A percentile compares a stretch with the other conserved stretches of the same genome.
Evolutionary conservation across 2,113 vertebrate species (phyloP).

Genomic region (Spheniscus mendiculus): DNA sequence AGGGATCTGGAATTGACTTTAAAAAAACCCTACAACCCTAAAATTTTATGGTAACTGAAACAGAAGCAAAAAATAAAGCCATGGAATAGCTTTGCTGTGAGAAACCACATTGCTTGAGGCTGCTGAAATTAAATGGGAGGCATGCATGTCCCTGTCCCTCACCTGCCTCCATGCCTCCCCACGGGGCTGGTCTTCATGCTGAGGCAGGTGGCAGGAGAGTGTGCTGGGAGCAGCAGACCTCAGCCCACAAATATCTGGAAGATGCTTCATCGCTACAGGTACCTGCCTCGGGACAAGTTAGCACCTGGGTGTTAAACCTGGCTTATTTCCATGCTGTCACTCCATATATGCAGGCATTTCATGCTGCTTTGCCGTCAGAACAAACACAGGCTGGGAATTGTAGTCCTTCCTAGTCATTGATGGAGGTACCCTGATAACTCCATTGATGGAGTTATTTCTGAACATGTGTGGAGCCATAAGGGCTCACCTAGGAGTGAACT

Average conservation of each 20-base stretch:
- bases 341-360: background rate
- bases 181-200: background rate
- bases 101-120: background rate
- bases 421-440: background rate
- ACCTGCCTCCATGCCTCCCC: background rate
- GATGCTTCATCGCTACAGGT: background rate
- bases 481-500: background rate
- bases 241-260: background rate
- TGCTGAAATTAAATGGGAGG: background rate
- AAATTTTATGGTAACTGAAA: background rate
- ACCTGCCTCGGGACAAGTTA: background rate
- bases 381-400: background rate
- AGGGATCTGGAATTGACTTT: background rate
- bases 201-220: background rate
- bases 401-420: background rate
- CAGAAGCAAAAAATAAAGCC: background rate
- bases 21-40: background rate
- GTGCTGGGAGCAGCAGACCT: background rate
- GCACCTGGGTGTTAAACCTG: background rate
- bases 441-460: background rate
- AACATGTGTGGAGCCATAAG: background rate
- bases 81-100: background rate
- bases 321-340: background rate
- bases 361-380: background rate
- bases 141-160: background rate